A percentile compares a stretch with the other conserved stretches of the same genome.
These are phyloP conservation scores for Rhinolophus sinicus DNA, from an alignment of 2,113 vertebrate genomes.

Conservation along the genomic window DNA sequence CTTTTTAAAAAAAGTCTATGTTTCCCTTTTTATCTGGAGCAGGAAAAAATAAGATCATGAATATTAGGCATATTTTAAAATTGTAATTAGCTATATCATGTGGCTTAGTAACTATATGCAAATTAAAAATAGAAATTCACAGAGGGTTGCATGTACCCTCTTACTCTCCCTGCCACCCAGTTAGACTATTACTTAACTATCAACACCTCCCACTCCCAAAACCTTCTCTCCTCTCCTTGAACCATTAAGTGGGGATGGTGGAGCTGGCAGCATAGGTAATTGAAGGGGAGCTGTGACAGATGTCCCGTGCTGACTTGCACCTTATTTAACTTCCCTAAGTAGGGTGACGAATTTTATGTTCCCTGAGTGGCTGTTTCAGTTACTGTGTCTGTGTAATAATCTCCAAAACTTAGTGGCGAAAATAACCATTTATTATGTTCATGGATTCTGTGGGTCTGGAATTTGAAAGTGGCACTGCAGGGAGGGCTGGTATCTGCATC, in stretches of 20 bases:
- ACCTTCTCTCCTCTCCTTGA: not conserved
- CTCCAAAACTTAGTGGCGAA: not conserved
- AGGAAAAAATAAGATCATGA: not conserved
- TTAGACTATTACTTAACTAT: not conserved
- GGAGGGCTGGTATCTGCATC: not conserved
- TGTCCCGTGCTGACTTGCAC: not conserved
- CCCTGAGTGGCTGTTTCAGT: not conserved
- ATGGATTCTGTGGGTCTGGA: not conserved
- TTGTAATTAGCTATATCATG: not conserved
- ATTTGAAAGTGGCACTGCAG: not conserved
- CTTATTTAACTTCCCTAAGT: not conserved
- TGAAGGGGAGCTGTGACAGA: not conserved
- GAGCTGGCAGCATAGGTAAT: no score
- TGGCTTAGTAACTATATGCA: not conserved
- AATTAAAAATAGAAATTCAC: not conserved
- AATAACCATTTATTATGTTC: not conserved
- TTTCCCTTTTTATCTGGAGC: not conserved
- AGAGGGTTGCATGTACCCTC: not conserved
- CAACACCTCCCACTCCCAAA: not conserved
- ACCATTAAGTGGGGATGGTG: rapidly evolving
- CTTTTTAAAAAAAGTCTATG: not conserved
- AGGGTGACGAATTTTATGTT: not conserved
- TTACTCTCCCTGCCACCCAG: not conserved
- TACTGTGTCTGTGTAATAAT: not conserved
- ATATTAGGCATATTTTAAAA: not conserved